phyloP scores from a whole-genome alignment of 2,797 vertebrate genomes.

The Xenentodon cancila region DNA sequence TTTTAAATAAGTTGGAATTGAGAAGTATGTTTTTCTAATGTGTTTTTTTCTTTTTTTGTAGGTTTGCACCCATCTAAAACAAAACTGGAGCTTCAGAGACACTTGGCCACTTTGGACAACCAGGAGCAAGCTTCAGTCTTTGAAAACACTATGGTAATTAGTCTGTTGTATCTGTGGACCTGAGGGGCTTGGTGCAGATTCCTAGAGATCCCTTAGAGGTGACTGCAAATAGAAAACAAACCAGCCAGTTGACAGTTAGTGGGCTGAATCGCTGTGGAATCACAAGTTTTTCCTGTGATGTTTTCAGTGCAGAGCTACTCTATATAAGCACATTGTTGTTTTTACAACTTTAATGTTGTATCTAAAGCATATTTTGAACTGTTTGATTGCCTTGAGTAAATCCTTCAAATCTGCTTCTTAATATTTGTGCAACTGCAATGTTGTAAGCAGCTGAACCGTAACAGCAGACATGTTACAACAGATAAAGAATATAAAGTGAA shows the following conservation, averaged over 20 bases:
- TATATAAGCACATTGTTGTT: no score
- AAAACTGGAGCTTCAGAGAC: slow-evolving; percentile 94
- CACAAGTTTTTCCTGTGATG: slow-evolving; percentile 13
- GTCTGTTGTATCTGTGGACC: slow-evolving; percentile 6
- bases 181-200: slow-evolving; percentile 6
- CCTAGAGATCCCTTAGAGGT: slow-evolving; percentile 4
- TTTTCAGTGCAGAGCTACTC: background rate
- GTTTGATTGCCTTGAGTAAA: background rate
- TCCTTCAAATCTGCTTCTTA: background rate
- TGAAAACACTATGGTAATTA: slow-evolving; percentile 91
- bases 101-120: slow-evolving; percentile 90
- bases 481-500: background rate
- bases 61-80: slow-evolving; percentile 91
- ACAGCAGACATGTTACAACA: background rate
- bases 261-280: slow-evolving; percentile 14
- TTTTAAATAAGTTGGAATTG: background rate
- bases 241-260: slow-evolving; percentile 12
- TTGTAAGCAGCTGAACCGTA: background rate
- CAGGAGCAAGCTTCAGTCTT: slow-evolving; percentile 92
- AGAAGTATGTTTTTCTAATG: background rate
- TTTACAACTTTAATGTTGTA: no score
- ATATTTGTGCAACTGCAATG: background rate
- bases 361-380: background rate
- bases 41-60: slow-evolving; percentile 57
- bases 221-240: slow-evolving; percentile 19